Evolutionary conservation across 2,888 invertebrate genomes (phyloP), one percentile per base, ranked within the genome.

Genomic region (Tenodera sinensis): DNA sequence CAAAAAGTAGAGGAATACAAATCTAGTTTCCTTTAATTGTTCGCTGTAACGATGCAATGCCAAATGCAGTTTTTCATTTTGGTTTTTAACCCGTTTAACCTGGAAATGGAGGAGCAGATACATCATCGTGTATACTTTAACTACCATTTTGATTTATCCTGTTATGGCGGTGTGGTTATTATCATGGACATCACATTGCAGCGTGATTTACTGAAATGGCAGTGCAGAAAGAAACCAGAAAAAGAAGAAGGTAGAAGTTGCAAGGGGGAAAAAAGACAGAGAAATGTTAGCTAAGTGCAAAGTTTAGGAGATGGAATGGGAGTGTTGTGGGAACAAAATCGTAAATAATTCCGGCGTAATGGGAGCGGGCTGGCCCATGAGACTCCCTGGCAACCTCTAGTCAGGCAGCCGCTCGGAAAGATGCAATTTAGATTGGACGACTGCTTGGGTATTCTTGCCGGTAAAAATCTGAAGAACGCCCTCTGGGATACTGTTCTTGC

Each of bases 211-310:
- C 87, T 81, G 87, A 87, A 87, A 87, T 87, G 87, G 87, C 7
- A 34, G 34, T n/a, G 34, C 7, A 27, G 30, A 28, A 20, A 25
- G 27, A n/a, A 25, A 34, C 20, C 3, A 30, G 86, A 82, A 34
- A 71, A 87, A 71, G 20, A 15, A 71, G 54, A 71, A 20, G 54
- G 25, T 20, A 71, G 54, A 71, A 71, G 54, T 20, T 20, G 15
- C 15, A 71, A 71, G 25, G 25, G 25, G 25, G 14, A 71, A 71
- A 71, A 81, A 27, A 20, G 28, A 20, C 71, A 28, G 81, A 87
- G 87, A 87, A 87, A 87, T 87, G 87, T 87, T 71, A 42, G 87
- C 83, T 83, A 87, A 87, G 87, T 87, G 87, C 87, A 87, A 87
- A 87, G 87, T 87, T 87, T 87, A 82, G 87, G 87, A 42, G 87